Conservation (phyloP, 1,140 invertebrate species). For the Drosophila sp. region DNA sequence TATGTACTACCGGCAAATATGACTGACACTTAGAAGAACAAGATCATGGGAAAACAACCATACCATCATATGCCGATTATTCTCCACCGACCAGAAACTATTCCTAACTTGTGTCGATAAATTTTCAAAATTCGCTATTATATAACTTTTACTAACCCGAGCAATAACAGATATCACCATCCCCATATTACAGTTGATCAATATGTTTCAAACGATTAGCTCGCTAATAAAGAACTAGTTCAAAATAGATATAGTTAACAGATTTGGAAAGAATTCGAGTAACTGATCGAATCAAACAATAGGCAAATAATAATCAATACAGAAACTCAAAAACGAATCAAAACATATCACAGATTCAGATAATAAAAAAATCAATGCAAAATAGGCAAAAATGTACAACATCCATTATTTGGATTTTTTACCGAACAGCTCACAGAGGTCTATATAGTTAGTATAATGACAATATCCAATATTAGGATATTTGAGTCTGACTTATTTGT, state of each 20-base stretch:
- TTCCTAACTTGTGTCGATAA: too few relatives aligned
- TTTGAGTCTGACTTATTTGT: background rate
- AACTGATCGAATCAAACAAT: constrained; percentile 16
- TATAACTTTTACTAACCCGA: background rate
- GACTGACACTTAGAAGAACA: too few relatives aligned
- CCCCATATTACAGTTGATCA: too few relatives aligned
- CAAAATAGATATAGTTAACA: too few relatives aligned
- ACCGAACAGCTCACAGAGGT: too few relatives aligned
- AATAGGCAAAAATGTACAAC: background rate
- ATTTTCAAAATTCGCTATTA: too few relatives aligned
- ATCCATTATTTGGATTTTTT: too few relatives aligned
- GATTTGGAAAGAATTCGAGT: background rate
- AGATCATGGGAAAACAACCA: background rate
- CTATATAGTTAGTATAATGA: too few relatives aligned
- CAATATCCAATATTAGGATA: background rate
- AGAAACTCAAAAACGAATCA: background rate
- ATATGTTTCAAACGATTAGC: background rate
- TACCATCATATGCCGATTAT: background rate
- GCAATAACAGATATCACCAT: background rate
- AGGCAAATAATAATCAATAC: constrained; percentile 3
- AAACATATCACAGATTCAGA: background rate
- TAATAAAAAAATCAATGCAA: background rate
- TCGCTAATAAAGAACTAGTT: background rate
- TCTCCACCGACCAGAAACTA: too few relatives aligned
- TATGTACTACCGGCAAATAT: background rate